phyloP scores from a whole-genome alignment of 1,140 invertebrate genomes.

The Aculops lycopersici region DNA sequence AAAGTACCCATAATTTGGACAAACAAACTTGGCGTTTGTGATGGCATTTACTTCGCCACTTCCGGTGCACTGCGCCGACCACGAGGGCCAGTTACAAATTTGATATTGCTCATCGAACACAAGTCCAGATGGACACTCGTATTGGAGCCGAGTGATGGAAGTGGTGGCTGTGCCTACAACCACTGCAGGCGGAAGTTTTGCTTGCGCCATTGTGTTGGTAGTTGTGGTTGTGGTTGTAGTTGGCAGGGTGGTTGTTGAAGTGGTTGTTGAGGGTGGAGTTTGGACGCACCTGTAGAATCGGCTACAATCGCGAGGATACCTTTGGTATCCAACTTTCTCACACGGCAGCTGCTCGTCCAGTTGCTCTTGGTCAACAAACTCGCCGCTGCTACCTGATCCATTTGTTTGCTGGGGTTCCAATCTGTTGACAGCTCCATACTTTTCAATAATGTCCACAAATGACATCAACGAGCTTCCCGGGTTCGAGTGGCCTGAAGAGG shows the following conservation, averaged over 20 bases:
- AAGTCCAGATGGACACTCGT: slow-evolving; percentile 42
- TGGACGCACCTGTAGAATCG: slow-evolving; percentile 44
- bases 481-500: too few species aligned
- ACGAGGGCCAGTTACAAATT: slow-evolving; percentile 45
- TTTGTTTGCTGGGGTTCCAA: slow-evolving; percentile 19
- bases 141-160: slow-evolving; percentile 28
- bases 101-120: slow-evolving; percentile 31
- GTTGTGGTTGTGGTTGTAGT: too few species aligned
- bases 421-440: slow-evolving; percentile 21
- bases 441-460: slow-evolving; percentile 7
- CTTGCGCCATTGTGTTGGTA: too few species aligned
- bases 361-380: slow-evolving; percentile 26
- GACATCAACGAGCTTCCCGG: slow-evolving; percentile 3
- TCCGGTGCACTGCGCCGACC: slow-evolving; percentile 28
- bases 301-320: slow-evolving; percentile 39
- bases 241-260: too few species aligned
- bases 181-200: too few species aligned
- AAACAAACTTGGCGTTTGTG: slow-evolving; percentile 23
- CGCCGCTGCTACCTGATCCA: slow-evolving; percentile 16
- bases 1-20: slow-evolving; percentile 26
- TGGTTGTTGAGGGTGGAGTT: too few species aligned
- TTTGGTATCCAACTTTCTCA: slow-evolving; percentile 38
- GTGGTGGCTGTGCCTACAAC: slow-evolving; percentile 29
- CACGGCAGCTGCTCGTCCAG: slow-evolving; percentile 40
- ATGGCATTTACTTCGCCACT: slow-evolving; percentile 26